Base-by-base conservation (phyloP, 2,797 vertebrate species). In the Acanthurus lineatus region DNA sequence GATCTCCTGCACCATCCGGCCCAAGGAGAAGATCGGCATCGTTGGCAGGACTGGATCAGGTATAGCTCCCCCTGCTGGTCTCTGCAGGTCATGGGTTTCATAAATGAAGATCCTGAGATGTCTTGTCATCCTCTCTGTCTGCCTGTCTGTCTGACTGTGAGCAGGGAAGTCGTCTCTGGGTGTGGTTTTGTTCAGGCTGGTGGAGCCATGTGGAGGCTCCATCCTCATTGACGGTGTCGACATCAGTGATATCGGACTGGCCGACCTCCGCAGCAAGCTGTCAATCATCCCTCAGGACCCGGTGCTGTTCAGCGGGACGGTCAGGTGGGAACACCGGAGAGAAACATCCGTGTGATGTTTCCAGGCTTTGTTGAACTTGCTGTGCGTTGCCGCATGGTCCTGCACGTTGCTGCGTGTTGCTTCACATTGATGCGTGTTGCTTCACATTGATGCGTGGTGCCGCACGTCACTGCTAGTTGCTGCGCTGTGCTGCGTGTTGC, bases 221-320 rank as follows among this genome's bases (percentile, higher is more conserved):
- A 97, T 98, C 87, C 95, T 96, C 92, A 97, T 98, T 0, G 97
- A 98, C 0, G 96, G 96, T 0, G 88, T 98, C 79, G 96, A 96
- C 88, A 97, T 97, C 90, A 96, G 94, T 69, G 96, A 97, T 72
- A 97, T 98, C 2, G 97, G 97, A 71, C 94, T 98, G 65, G 96
- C 96, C 0, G 97, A 98, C 90, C 96, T 98, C 76, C 96, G 97
- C 66, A 97, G 96, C 94, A 97, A 97, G 22, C 95, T 98, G 53
- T 96, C 97, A 59, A 98, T 98, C 89, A 98, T 98, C 53, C 97
- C 97, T n/a, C 97, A 98, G 84, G 97, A 98, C 81, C 97, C 97
- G 0, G 97, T 98, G 79, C 91, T 98, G 6, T 98, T 98, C 91
- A 96, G 96, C 25, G 97, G 97, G 53, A 97, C 97, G 1, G 96